These are phyloP conservation scores for Aurelia aurita DNA, from an alignment of 30 jellyfish, hydroid and myxozoan species.

Conservation along the genomic window DNA sequence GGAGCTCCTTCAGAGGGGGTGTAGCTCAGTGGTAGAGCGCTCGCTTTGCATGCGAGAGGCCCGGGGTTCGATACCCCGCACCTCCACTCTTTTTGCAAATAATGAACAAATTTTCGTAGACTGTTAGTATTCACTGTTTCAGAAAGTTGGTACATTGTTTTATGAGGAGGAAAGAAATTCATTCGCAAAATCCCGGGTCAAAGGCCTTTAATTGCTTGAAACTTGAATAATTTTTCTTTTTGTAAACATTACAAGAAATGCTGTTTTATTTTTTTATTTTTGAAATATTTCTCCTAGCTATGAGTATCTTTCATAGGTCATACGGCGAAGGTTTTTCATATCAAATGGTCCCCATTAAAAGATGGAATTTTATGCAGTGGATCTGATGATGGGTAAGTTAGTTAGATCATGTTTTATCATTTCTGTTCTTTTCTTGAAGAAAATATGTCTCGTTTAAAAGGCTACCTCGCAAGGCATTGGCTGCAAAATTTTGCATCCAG, in stretches of 20 bases:
- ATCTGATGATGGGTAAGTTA: constrained; percentile 75
- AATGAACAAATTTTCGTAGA: background rate
- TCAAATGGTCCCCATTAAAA: constrained; percentile 73
- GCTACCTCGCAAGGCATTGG: background rate
- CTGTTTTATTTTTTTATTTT: background rate
- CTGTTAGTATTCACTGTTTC: background rate
- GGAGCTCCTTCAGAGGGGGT: constrained; percentile 6
- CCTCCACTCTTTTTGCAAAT: constrained; percentile 6
- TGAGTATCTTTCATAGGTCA: constrained; percentile 50
- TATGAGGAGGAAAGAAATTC: too few relatives aligned
- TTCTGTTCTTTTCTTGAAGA: too few relatives aligned
- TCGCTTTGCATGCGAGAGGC: constrained; percentile 36
- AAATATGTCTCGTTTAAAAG: background rate
- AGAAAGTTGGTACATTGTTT: too few relatives aligned
- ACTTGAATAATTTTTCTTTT: background rate
- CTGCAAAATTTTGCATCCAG: too few relatives aligned
- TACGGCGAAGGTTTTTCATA: constrained; percentile 73
- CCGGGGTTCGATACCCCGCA: constrained; percentile 42
- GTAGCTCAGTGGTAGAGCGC: constrained; percentile 39
- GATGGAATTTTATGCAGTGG: constrained; percentile 88
- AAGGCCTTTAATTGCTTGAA: too few relatives aligned
- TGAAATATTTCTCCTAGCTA: background rate
- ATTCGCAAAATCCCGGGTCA: too few relatives aligned
- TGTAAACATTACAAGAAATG: background rate
- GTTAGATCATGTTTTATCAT: background rate